Evolutionary conservation across 2,888 invertebrate species (phyloP), one percentile per base, ranked within the genome.

Genomic region (Tillus elongatus): DNA sequence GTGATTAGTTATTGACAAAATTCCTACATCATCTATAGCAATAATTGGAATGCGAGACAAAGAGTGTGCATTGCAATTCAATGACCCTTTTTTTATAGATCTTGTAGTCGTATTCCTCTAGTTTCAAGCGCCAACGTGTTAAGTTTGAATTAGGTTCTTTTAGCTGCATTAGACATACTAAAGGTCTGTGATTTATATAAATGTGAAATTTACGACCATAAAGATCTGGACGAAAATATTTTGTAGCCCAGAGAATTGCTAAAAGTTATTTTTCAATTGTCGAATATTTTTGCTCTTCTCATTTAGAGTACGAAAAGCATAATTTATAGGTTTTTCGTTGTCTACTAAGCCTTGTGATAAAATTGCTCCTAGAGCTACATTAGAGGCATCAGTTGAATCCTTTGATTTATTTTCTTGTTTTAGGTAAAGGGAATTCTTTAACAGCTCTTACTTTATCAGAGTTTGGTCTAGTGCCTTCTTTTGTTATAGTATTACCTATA

Each of bases 31-130:
- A n/a, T 19, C 24, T 6, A 19, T 8, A 19, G 24, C 6, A 19
- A 8, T 6, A 19, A 19, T 19, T 19, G 6, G 6, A n/a, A 19
- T 19, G 6, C 24, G 6, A 19, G 24, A 19, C 6, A 19, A n/a
- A 19, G 6, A 8, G 24, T 19, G 6, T 6, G 24, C 24, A 19
- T 19, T 19, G 6, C 6, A 19, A n/a, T 19, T 19, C 24, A n/a
- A 6, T 6, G 24, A 8, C n/a, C 24, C 24, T n/a, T 19, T 19
- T 19, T 6, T 19, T 8, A n/a, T n/a, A 19, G 4, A 35, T 34
- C 13, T 38, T 16, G 16, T 35, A 38, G 15, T 38, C 29, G 13
- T 28, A 38, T 14, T 38, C 15, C 2, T 35, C 34, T 19, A 38
- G 11, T 13, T n/a, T 13, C 14, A 30, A 2, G 1, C 13, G 15